Percentiles rank a stretch among this genome's conserved stretches.
Conservation (phyloP, 2,113 vertebrate genomes). For the Atlantisia rogersi region DNA sequence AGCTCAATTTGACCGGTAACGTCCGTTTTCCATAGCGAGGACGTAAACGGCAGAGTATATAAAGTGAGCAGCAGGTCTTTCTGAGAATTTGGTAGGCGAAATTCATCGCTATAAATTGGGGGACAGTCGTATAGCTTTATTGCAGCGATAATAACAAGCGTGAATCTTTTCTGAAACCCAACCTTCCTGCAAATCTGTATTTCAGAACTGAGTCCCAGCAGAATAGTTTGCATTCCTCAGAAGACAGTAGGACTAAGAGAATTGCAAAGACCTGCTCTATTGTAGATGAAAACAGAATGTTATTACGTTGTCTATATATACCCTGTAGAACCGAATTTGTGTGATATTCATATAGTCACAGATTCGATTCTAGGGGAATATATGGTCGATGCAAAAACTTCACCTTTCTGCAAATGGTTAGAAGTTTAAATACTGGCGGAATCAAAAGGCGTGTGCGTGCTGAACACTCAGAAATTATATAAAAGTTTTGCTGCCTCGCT, state of each 20-base stretch:
- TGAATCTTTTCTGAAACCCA: slow-evolving; percentile 42
- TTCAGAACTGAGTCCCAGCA: slow-evolving; percentile 33
- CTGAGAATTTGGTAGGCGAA: slow-evolving; percentile 17
- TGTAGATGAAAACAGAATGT: slow-evolving; percentile 73
- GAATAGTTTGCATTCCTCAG: slow-evolving; percentile 62
- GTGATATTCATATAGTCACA: slow-evolving; percentile 92
- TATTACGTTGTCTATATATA: slow-evolving; percentile 92
- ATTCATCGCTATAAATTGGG: slow-evolving; percentile 51
- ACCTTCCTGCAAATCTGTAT: slow-evolving; percentile 32
- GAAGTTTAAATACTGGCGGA: slow-evolving; percentile 56
- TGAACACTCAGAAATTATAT: slow-evolving; percentile 33
- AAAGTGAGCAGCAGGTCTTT: slow-evolving; percentile 41
- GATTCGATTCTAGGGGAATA: slow-evolving; percentile 99
- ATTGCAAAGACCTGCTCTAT: slow-evolving; percentile 44
- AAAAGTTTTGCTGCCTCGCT: slow-evolving; percentile 50
- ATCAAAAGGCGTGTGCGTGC: slow-evolving; percentile 46
- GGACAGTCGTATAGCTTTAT: background rate
- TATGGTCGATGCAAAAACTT: slow-evolving; percentile 99
- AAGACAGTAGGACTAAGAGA: slow-evolving; percentile 57
- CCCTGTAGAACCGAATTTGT: slow-evolving; percentile 92
- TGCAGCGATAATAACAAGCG: background rate
- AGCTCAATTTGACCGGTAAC: background rate
- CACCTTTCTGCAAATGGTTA: slow-evolving; percentile 79
- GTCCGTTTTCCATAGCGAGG: background rate
- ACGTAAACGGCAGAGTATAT: background rate